phyloP scores from a whole-genome alignment of 2,888 invertebrate genomes.

The Apocheima hispidaria region DNA sequence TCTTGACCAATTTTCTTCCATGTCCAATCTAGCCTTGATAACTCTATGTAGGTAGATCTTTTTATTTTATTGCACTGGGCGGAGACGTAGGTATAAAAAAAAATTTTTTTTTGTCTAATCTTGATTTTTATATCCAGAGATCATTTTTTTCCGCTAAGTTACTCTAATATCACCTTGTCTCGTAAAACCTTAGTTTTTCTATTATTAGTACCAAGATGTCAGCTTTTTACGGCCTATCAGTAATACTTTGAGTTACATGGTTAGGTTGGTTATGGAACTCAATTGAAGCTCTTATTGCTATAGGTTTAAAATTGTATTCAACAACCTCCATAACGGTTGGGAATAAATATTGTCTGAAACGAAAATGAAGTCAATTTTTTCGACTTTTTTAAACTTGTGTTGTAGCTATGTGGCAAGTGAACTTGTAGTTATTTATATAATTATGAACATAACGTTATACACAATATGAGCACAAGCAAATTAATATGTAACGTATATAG shows the following conservation, averaged over 20 bases:
- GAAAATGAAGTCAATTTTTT: neutral
- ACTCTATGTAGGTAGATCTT: neutral
- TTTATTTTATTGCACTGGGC: neutral
- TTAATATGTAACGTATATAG: slow-evolving; percentile 9
- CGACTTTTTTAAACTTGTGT: neutral
- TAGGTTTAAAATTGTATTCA: slow-evolving; percentile 25
- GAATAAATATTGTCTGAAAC: neutral
- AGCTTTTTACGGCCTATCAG: neutral
- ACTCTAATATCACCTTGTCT: no score
- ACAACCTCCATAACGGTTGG: neutral
- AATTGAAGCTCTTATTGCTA: slow-evolving; percentile 39
- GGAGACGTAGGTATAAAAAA: no score
- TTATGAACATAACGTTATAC: neutral
- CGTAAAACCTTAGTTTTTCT: no score
- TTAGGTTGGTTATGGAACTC: slow-evolving; percentile 25
- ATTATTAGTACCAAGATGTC: neutral
- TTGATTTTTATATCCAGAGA: no score
- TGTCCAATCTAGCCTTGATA: slow-evolving; percentile 48
- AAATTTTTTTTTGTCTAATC: no score
- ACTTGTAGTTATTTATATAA: slow-evolving; percentile 2
- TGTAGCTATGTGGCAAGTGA: no score
- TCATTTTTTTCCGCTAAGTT: no score
- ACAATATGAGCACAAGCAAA: slow-evolving; percentile 23
- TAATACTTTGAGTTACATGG: neutral
- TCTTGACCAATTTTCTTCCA: slow-evolving; percentile 68